Conservation (phyloP, 2,888 invertebrate species). For the Hyposoter dolosus region DNA sequence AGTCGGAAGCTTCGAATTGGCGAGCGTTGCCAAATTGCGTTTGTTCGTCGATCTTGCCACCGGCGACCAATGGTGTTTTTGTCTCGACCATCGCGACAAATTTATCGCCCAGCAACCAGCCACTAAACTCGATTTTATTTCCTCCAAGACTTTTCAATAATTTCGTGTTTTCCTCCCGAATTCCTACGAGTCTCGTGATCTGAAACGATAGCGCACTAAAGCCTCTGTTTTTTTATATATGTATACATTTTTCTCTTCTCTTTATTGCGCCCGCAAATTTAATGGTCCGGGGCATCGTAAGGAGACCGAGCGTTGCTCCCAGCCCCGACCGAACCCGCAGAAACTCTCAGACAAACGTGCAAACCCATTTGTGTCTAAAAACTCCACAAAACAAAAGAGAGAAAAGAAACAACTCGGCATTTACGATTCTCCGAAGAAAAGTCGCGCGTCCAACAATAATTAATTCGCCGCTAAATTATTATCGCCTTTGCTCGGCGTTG, state of each 20-base stretch:
- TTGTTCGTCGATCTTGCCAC: conserved; percentile 75
- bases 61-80: conserved; percentile 49
- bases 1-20: conserved; percentile 80
- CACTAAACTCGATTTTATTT: conserved; percentile 20
- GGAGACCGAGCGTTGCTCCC: conserved; percentile 36
- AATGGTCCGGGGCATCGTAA: conserved; percentile 46
- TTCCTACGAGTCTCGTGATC: conserved; percentile 64
- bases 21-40: conserved; percentile 83
- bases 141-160: conserved; percentile 56
- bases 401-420: background rate
- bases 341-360: background rate
- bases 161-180: conserved; percentile 43
- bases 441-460: background rate
- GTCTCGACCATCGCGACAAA: conserved; percentile 78
- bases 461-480: background rate
- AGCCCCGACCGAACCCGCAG: background rate
- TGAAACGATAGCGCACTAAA: conserved; percentile 62
- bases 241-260: background rate
- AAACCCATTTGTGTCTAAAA: background rate
- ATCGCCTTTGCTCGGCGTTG: background rate
- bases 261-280: conserved; percentile 24
- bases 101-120: conserved; percentile 54
- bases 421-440: background rate
- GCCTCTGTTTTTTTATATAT: background rate
- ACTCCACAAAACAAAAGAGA: background rate